Base-by-base conservation (phyloP, 92 coral and sea anemone genomes). In the Palythoa grandiflora region DNA sequence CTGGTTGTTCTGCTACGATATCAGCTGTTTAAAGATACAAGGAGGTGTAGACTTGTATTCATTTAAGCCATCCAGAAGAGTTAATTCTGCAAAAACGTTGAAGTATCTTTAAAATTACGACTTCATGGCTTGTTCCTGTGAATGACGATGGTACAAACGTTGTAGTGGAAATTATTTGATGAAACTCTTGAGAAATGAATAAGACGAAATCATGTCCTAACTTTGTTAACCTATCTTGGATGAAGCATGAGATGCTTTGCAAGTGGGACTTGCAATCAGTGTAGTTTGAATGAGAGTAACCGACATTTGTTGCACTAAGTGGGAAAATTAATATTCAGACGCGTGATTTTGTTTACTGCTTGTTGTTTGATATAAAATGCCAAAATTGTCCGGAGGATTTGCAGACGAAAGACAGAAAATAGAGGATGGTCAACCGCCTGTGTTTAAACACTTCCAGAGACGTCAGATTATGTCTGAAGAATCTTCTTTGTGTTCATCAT, bases 391-490 rank as follows among this genome's bases (percentile, higher is more conserved):
- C 21, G 61, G 59, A 75, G 73, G 75, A 10, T 50, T 66, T 40
- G 28, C 71, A 12, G 86, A 68, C 21, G 86, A 81, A 81, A 68
- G 40, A 66, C 71, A 51, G 9, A 51, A 40, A 36, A 81, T 44
- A 47, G 71, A 47, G 8, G 55, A 66, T 81, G 48, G 47, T 21
- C 70, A 78, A 72, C 92, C 83, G 93, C 87, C 93, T 78, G 73
- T 92, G 68, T 89, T 90, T 87, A 71, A 94, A 78, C 85, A 92
- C 78, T 78, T 94, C 38, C 79, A 78, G 20, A 55, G 83, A 53
- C 93, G 98, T 9, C 95, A 94, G 78, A 48, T 66, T 1, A 11
- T 81, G 66, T 52, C 80, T 39, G 68, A 63, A 21, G 85, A 80
- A 38, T 66, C 79, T 2, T 80, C 80, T 9, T 89, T 93, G 12